Conservation (phyloP, 2,888 invertebrate genomes). For the Monoplex corrugatus region DNA sequence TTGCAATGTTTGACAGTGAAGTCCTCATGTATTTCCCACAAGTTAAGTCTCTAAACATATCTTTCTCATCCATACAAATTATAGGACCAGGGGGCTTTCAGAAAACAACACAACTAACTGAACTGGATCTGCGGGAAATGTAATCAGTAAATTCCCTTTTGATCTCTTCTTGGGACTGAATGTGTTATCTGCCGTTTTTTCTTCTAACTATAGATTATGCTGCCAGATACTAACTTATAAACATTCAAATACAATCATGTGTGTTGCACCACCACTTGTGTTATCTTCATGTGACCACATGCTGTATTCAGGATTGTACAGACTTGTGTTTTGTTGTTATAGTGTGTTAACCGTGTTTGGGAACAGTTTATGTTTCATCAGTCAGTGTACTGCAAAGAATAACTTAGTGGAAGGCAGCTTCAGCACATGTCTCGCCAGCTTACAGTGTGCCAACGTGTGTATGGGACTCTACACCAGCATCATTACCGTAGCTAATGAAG, state of each 20-base stretch:
- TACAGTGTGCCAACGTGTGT: neutral
- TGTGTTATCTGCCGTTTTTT: neutral
- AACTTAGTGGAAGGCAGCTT: neutral
- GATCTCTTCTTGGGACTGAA: neutral
- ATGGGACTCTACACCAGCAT: neutral
- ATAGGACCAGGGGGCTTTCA: neutral
- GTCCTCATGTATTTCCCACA: too few relatives aligned
- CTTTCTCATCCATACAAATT: neutral
- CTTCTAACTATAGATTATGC: slow-evolving; percentile 12
- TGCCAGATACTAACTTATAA: neutral
- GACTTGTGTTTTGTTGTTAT: neutral
- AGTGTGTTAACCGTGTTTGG: neutral
- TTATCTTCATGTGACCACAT: neutral
- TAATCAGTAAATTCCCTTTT: neutral
- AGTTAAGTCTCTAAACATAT: neutral
- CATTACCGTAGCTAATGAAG: neutral
- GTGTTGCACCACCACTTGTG: neutral
- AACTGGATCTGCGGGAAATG: neutral
- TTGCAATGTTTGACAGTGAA: too few relatives aligned
- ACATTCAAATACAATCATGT: neutral
- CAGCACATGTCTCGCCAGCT: too few relatives aligned
- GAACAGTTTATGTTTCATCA: neutral
- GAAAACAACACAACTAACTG: neutral
- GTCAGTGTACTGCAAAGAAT: neutral
- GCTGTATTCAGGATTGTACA: neutral